Conservation (phyloP, 1,140 invertebrate genomes). For the Rhagoletis pomonella region DNA sequence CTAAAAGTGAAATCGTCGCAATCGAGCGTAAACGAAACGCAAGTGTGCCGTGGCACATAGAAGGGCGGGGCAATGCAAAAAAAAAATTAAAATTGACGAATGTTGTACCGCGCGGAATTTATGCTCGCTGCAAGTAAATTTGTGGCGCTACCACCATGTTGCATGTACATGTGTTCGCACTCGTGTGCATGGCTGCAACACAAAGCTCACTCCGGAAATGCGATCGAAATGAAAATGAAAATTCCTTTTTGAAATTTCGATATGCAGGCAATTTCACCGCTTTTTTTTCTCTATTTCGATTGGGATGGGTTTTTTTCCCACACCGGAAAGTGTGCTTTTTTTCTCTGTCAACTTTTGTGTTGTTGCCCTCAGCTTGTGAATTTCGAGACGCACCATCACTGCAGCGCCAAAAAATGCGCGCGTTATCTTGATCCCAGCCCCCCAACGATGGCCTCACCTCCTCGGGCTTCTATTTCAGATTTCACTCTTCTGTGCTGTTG, state of each 20-base stretch:
- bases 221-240: slow-evolving; percentile 25
- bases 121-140: not conserved
- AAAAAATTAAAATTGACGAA: no score
- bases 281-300: not conserved
- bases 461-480: not conserved
- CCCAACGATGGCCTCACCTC: not conserved
- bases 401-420: not conserved
- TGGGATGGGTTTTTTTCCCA: not conserved
- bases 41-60: no score
- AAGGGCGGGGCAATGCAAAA: no score
- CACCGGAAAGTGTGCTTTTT: not conserved
- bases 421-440: not conserved
- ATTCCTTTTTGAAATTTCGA: slow-evolving; percentile 21
- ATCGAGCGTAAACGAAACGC: not conserved
- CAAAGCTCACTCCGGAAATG: not conserved
- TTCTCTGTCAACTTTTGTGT: not conserved
- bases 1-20: not conserved
- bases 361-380: not conserved
- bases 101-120: no score
- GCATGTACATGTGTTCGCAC: no score
- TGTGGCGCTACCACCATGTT: not conserved
- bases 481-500: not conserved
- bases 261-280: not conserved
- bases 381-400: not conserved
- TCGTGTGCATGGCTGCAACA: not conserved